Evolutionary conservation across 2,888 invertebrate genomes (phyloP), one percentile per base, ranked within the genome.

Genomic region (Drosophila atripex): DNA sequence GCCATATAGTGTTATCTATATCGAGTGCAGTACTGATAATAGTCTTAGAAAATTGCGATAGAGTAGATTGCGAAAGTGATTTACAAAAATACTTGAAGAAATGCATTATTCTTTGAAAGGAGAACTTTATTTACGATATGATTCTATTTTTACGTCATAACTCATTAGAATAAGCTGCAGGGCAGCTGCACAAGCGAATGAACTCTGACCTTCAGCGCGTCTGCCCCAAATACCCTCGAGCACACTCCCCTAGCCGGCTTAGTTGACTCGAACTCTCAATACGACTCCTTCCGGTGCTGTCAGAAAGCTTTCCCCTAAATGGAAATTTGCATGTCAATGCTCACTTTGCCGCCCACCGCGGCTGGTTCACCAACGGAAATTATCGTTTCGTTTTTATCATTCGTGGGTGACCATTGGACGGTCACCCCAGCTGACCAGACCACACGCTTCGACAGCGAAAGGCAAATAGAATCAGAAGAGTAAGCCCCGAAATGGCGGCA

Each of bases 241-340:
- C n/a, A n/a, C 46, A 28, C 30, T 21, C 49, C 49, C 46, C n/a
- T 14, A 38, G 45, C n/a, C 18, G 6, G n/a, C 30, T 16, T 14
- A 12, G 21, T 21, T 21, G 16, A 5, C 12, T 1, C 12, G 16
- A 14, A 28, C 25, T 28, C 9, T 3, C 39, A 47, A 23, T 35
- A 32, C 11, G 39, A 52, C 46, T 59, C 60, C 47, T 51, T 63
- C 73, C 49, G 51, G 54, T 63, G 73, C 59, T 55, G 53, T 41
- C 56, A 56, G 76, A 77, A 77, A 68, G 61, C 85, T 84, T 86
- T 84, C 39, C 66, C 70, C 69, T 84, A 84, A 84, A 74, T 84
- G 74, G 46, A 76, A 75, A 88, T 80, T 84, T 72, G 88, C 83
- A 84, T 88, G 83, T 84, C 74, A 61, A 63, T 46, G 54, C 39